A percentile compares a stretch with the other conserved stretches of the same genome.
Conservation (phyloP, 2,888 invertebrate genomes). For the Polietes domitor region DNA sequence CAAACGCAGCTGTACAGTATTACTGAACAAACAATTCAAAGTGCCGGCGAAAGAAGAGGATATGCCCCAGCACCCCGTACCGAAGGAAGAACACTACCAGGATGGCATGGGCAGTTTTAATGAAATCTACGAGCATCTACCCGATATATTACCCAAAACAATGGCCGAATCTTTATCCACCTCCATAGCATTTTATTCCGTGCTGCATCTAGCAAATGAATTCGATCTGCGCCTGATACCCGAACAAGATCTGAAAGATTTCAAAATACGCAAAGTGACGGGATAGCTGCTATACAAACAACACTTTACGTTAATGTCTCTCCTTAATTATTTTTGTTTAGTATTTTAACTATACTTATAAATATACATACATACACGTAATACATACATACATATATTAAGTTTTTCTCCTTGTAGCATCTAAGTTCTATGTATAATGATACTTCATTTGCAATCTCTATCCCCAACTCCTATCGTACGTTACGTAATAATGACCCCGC, state of each 20-base stretch:
- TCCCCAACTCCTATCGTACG: not conserved
- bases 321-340: constrained; percentile 56
- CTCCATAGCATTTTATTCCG: constrained; percentile 89
- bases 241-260: constrained; percentile 82
- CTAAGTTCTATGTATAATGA: constrained; percentile 22
- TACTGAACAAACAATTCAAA: constrained; percentile 80
- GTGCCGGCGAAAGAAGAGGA: constrained; percentile 61
- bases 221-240: constrained; percentile 84
- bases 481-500: not conserved
- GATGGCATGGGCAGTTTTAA: constrained; percentile 83
- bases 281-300: constrained; percentile 44
- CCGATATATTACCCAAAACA: constrained; percentile 82
- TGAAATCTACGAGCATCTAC: constrained; percentile 83
- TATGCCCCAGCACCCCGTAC: constrained; percentile 70
- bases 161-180: constrained; percentile 89
- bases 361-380: constrained; percentile 30
- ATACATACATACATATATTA: constrained; percentile 29
- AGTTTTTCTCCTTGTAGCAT: constrained; percentile 39
- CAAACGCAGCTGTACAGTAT: constrained; percentile 88
- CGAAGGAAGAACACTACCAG: constrained; percentile 74
- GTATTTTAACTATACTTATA: constrained; percentile 47
- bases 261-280: constrained; percentile 79
- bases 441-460: constrained; percentile 7
- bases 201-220: constrained; percentile 93
- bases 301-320: constrained; percentile 14